A percentile compares a stretch with the other conserved stretches of the same genome.
phyloP scores from a whole-genome alignment of 2,797 vertebrate genomes.

The Anguilla marmorata region DNA sequence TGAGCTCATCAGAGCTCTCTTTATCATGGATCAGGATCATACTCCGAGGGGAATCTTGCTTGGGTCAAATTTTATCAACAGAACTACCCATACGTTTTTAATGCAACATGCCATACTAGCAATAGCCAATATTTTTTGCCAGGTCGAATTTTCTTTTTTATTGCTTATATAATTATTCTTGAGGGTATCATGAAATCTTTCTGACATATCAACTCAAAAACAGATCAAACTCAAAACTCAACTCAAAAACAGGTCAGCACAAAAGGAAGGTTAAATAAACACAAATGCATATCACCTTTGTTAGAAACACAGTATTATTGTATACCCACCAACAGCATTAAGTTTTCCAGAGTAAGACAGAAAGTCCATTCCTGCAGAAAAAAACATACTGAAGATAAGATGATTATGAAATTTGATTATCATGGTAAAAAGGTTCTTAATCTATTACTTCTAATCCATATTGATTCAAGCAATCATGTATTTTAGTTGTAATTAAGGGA shows the following conservation, averaged over 20 bases:
- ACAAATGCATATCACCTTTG: neutral
- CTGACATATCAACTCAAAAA: too few species aligned
- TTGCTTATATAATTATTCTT: too few species aligned
- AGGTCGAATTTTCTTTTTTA: too few species aligned
- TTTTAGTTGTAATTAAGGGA: neutral
- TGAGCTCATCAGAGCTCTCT: too few species aligned
- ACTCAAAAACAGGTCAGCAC: too few species aligned
- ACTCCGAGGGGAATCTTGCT: too few species aligned
- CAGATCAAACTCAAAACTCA: too few species aligned
- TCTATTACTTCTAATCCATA: neutral
- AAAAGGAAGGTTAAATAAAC: neutral
- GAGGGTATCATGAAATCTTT: neutral
- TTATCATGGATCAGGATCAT: too few species aligned
- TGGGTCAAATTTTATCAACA: too few species aligned
- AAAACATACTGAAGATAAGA: constrained; percentile 29
- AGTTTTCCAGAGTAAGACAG: constrained; percentile 73
- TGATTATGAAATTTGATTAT: neutral
- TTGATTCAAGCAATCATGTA: neutral
- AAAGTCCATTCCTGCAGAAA: constrained; percentile 81
- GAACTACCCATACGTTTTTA: too few species aligned
- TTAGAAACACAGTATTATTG: constrained; percentile 10
- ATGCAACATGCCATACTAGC: too few species aligned
- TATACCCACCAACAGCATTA: constrained; percentile 81
- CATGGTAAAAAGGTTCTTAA: neutral
- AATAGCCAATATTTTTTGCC: too few species aligned